Base-by-base conservation (phyloP, 2,888 invertebrate genomes). In the Homarus gammarus region DNA sequence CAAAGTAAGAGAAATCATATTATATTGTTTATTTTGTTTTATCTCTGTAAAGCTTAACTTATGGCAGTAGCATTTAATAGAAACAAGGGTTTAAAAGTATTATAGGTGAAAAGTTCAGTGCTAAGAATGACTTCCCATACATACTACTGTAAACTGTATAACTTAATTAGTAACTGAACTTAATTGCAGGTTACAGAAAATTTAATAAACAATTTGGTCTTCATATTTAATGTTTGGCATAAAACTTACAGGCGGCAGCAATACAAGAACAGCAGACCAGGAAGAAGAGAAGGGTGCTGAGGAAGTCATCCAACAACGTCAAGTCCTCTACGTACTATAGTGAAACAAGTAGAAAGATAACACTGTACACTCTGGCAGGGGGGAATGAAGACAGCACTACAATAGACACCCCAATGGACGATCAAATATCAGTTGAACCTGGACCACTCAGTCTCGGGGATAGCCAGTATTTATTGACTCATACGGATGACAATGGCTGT, bases 401-500 rank as follows among this genome's bases (percentile, higher is more conserved):
- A 49, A 77, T 85, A 15, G 85, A 77, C 10, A 18, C 40, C 22
- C 38, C 75, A 27, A 78, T 84, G 36, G 88, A 88, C 27, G 88
- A 75, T 3, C 75, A 83, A 2, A 38, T 84, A 44, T 33, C 40
- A 10, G 75, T 84, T n/a, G 88, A 78, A 18, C 36, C 44, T 22
- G 75, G 73, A n/a, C 61, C 83, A 18, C 22, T 31, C 0, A 78
- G 83, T 31, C 70, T 84, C 8, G 68, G 83, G 12, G 83, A 88
- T 31, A 79, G 72, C 64, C 78, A 84, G 78, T 89, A 79, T 73
- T 84, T 84, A 22, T 36, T 84, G 18, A 84, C 84, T 33, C 89
- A 89, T 27, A 79, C 89, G 27, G 89, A 89, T 51, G 84, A 89
- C 8, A 84, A 44, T 61, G 89, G 89, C 0, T 79, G 84, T 27